Evolutionary conservation across 2,797 vertebrate species (phyloP), one percentile per base, ranked within the genome.

Genomic region (Micropoecilia bifurca): DNA sequence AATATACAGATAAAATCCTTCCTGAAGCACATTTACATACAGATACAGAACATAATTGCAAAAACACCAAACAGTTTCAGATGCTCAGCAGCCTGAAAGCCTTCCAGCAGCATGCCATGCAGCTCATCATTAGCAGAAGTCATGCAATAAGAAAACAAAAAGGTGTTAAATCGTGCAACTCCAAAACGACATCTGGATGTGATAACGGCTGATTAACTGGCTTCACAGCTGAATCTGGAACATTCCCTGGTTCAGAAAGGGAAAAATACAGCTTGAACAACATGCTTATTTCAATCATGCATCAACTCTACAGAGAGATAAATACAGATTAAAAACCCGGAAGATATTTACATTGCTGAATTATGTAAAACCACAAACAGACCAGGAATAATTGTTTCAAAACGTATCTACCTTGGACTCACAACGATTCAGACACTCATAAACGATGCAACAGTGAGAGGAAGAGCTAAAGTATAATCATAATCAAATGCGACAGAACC

Each of bases 281-380:
- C 92, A 85, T 92, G 91, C 90, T 76, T 18, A 47, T 69, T 81
- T 76, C 76, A 59, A 83, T 78, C 92, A 86, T 93, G 93, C 92
- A 73, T 74, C 41, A 59, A 36, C 18, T 74, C n/a, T 48, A 69
- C 1, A 12, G 6, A 73, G 69, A 57, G 53, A 71, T 46, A 81
- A 55, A 18, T 25, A 33, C 71, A 71, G 22, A 30, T 59, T 71
- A 75, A 80, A 79, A 86, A 79, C 73, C 43, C 77, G 81, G 41
- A 79, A 4, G 33, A 75, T 73, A 80, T 82, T 74, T 36, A 68
- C 41, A 81, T 0, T 14, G 77, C 81, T 53, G 16, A 16, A 41
- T 71, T 43, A 74, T 14, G 39, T 9, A 77, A 59, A 75, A 80
- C 50, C 61, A 73, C 22, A 71, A 30, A 68, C 9, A 59, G 0